Evolutionary conservation across 2,113 vertebrate genomes (phyloP), one percentile per base, ranked within the genome.

Genomic region (Syngnathus scovelli): DNA sequence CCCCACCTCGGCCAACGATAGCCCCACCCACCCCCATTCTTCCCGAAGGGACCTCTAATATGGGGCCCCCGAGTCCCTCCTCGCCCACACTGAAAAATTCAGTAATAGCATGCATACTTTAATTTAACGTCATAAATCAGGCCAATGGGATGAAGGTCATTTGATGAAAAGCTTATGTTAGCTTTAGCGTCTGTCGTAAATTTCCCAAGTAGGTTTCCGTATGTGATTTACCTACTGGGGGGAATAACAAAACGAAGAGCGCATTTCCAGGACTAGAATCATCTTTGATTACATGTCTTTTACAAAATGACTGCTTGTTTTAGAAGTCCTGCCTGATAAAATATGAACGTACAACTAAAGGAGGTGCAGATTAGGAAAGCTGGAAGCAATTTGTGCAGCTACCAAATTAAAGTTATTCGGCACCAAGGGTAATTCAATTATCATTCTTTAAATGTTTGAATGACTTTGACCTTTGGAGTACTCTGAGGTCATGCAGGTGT

Each of bases 361-460:
- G 66, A 80, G 76, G 59, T 73, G 80, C 7, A 49, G 76, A 87
- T 85, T 81, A 90, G 80, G 89, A 90, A 88, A 89, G 85, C 91
- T 92, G 91, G 90, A 91, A 92, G 86, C 91, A 90, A 92, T 92
- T 92, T 91, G 90, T 78, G 80, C 87, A 76, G 89, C 89, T 86
- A 87, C 89, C 87, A 92, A 91, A 92, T 92, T 90, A 90, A 91
- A 90, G 89, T 90, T 90, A 90, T 91, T 90, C 90, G 88, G 84
- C 87, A 89, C 89, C 89, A 87, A 89, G 87, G 86, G 90, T 91
- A 90, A 90, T 92, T 92, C 90, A 92, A 92, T 92, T 92, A 92
- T 89, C 89, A 90, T 90, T 91, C 89, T 92, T 91, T 90, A 91
- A 92, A 92, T 92, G 90, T 92, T 92, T 92, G 89, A 92, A 92